A percentile compares a stretch with the other conserved stretches of the same genome.
Conservation (phyloP, 30 jellyfish, hydroid and myxozoan species). For the Catostylus mosaicus region DNA sequence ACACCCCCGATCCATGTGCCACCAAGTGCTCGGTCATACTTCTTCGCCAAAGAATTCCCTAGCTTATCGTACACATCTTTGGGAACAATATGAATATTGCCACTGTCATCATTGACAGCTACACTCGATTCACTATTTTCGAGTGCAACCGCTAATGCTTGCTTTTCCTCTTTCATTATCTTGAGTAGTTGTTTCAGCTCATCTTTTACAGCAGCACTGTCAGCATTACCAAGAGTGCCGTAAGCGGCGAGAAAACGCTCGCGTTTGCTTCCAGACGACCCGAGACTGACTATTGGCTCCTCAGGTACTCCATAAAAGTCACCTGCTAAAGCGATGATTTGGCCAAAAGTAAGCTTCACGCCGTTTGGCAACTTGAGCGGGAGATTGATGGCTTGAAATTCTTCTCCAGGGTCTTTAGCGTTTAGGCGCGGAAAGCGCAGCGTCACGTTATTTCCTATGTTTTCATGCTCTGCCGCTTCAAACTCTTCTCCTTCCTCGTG, state of each 20-base stretch:
- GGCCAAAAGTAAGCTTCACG: slow-evolving; percentile 41
- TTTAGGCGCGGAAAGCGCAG: slow-evolving; percentile 8
- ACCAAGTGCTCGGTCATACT: slow-evolving; percentile 14
- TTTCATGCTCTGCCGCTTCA: slow-evolving; percentile 17
- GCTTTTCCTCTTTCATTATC: not conserved
- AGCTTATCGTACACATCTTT: slow-evolving; percentile 27
- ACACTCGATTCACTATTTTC: slow-evolving; percentile 15
- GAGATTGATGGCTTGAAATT: not conserved
- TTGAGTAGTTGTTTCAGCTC: slow-evolving; percentile 15
- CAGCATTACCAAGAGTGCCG: slow-evolving; percentile 13
- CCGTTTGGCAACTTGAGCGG: slow-evolving; percentile 18
- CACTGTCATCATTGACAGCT: not conserved
- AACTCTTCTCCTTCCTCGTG: slow-evolving; percentile 11
- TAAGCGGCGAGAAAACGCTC: slow-evolving; percentile 22
- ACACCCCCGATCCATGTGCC: slow-evolving; percentile 14
- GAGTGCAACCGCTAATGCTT: not conserved
- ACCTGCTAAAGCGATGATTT: slow-evolving; percentile 35
- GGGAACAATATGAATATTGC: slow-evolving; percentile 2
- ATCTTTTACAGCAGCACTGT: not conserved
- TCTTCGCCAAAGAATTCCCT: not conserved
- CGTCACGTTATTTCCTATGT: not conserved
- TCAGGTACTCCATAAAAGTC: slow-evolving; percentile 38
- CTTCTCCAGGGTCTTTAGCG: not conserved
- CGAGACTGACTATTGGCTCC: slow-evolving; percentile 3
- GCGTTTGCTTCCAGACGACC: not conserved